These are phyloP conservation scores for Nothocercus nigrocapillus DNA, from an alignment of 2,113 vertebrate genomes.

Conservation along the genomic window DNA sequence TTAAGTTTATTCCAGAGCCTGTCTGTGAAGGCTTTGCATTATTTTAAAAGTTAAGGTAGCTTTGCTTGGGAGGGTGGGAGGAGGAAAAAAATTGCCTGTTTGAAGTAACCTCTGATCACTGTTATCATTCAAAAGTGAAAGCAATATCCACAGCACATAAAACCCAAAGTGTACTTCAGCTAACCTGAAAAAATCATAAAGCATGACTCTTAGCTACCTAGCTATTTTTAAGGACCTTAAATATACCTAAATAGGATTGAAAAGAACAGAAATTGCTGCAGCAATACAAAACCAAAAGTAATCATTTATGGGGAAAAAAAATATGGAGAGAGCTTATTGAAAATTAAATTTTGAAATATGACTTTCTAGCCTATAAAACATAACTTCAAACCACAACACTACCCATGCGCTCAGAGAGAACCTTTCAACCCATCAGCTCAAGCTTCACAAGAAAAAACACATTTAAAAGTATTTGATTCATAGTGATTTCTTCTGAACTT, in stretches of 20 bases:
- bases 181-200: neutral
- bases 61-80: neutral
- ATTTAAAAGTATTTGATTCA: neutral
- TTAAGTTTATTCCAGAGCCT: neutral
- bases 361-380: neutral
- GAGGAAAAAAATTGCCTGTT: neutral
- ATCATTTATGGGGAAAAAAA: neutral
- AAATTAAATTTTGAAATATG: neutral
- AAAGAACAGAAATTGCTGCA: neutral
- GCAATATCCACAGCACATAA: neutral
- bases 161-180: neutral
- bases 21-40: neutral
- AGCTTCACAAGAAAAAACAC: neutral
- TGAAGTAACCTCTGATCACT: neutral
- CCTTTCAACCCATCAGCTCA: neutral
- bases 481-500: neutral
- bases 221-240: neutral
- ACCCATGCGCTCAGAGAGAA: neutral
- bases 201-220: neutral
- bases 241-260: neutral
- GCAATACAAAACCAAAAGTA: neutral
- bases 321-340: neutral
- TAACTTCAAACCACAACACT: neutral
- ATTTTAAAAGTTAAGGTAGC: neutral
- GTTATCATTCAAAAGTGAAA: neutral